Percentiles rank a stretch among this genome's conserved stretches.
phyloP scores from a whole-genome alignment of 2,797 vertebrate species.

The Hypotaenidia okinawae region DNA sequence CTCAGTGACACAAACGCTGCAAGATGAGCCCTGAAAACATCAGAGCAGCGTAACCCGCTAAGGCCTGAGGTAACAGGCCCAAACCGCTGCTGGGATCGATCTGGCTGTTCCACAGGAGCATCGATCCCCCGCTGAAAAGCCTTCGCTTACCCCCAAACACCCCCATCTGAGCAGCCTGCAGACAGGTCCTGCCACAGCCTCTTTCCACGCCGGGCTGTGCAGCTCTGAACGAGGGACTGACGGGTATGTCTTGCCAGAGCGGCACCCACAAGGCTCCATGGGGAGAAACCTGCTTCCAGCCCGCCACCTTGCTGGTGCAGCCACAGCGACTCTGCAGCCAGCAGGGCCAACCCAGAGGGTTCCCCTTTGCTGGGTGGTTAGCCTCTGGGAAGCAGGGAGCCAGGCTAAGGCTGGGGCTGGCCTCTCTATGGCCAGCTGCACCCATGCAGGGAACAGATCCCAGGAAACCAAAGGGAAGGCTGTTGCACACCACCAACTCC shows the following conservation, averaged over 20 bases:
- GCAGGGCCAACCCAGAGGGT: not conserved
- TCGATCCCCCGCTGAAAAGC: not conserved
- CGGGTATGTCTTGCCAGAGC: not conserved
- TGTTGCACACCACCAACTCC: not conserved
- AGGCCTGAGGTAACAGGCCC: not conserved
- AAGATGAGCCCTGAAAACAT: not conserved
- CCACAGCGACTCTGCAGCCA: not conserved
- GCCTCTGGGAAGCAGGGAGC: not conserved
- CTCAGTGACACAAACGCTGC: not conserved
- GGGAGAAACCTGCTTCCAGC: not conserved
- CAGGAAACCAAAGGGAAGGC: not conserved
- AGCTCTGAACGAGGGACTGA: not conserved
- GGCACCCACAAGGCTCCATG: rapidly evolving
- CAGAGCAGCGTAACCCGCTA: not conserved
- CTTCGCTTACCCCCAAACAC: not conserved
- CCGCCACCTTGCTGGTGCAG: not conserved
- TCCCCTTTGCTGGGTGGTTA: not conserved
- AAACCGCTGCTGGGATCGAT: not conserved
- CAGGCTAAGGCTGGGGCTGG: not conserved
- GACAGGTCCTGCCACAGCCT: not conserved
- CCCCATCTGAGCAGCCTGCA: not conserved
- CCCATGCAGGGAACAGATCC: not conserved
- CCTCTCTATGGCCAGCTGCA: not conserved
- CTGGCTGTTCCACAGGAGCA: not conserved
- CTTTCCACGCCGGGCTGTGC: not conserved